phyloP scores from a whole-genome alignment of 92 coral and sea anemone species.

The Palythoa caribaeorum region DNA sequence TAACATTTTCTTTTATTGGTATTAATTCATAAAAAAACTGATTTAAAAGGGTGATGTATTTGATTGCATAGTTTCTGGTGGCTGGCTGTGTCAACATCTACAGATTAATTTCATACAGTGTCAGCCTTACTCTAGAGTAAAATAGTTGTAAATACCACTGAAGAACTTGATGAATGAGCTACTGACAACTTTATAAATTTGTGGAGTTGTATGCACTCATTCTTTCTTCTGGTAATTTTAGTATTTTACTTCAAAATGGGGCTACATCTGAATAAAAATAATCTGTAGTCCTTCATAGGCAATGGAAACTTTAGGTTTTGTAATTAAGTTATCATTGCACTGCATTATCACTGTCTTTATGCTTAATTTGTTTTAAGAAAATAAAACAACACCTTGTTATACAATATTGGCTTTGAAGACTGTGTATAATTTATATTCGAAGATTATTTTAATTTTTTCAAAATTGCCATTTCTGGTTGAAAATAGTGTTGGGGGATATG shows the following conservation, averaged over 20 bases:
- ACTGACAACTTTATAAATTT: background rate
- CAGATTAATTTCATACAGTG: background rate
- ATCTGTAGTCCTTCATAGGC: background rate
- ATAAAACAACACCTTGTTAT: too few relatives aligned
- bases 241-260: background rate
- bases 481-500: too few relatives aligned
- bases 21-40: too few relatives aligned
- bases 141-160: background rate
- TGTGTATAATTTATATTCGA: too few relatives aligned
- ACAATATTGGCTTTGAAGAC: too few relatives aligned
- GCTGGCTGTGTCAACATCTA: background rate
- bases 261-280: background rate
- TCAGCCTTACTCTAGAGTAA: background rate
- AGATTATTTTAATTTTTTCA: too few relatives aligned
- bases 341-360: too few relatives aligned
- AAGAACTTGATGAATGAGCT: background rate
- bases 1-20: too few relatives aligned
- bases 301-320: too few relatives aligned
- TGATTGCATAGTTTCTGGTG: background rate
- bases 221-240: background rate
- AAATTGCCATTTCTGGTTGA: too few relatives aligned
- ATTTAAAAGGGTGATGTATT: background rate
- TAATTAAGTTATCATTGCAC: too few relatives aligned
- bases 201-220: background rate
- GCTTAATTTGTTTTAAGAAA: too few relatives aligned